phyloP scores from a whole-genome alignment of 1,140 invertebrate species.

The Pemphigus obesinymphae region DNA sequence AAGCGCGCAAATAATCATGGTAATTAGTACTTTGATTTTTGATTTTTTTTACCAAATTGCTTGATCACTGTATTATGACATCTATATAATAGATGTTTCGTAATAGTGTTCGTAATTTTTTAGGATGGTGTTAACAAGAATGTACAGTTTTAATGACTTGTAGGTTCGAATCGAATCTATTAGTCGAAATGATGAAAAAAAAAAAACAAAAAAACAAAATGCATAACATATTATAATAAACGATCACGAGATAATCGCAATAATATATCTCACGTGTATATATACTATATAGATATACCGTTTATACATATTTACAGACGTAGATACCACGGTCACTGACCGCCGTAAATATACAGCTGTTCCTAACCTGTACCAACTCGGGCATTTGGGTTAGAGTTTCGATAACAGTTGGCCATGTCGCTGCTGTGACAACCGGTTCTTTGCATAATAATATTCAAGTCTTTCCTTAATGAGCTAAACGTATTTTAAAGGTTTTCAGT shows the following conservation, averaged over 20 bases:
- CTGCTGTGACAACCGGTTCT: constrained; percentile 16
- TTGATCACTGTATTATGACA: background rate
- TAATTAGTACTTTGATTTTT: background rate
- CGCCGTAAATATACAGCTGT: constrained; percentile 12
- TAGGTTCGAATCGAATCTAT: background rate
- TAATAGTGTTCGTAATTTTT: background rate
- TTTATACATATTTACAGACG: background rate
- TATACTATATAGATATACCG: background rate
- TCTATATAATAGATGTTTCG: background rate
- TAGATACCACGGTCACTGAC: constrained; percentile 31
- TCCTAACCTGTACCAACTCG: constrained; percentile 23
- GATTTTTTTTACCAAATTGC: background rate
- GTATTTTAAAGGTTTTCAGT: constrained; percentile 8
- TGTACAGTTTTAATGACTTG: background rate
- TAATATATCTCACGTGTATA: background rate
- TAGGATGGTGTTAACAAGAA: background rate
- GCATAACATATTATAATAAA: background rate
- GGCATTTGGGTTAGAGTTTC: constrained; percentile 36
- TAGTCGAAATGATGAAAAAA: background rate
- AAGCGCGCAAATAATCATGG: background rate
- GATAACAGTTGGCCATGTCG: constrained; percentile 32
- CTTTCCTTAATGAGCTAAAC: constrained; percentile 36
- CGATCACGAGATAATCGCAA: background rate
- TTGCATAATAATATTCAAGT: constrained; percentile 39
- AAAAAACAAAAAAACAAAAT: background rate